Evolutionary conservation across 2,113 vertebrate species (phyloP), one percentile per base, ranked within the genome.

Genomic region (Steatornis caripensis): DNA sequence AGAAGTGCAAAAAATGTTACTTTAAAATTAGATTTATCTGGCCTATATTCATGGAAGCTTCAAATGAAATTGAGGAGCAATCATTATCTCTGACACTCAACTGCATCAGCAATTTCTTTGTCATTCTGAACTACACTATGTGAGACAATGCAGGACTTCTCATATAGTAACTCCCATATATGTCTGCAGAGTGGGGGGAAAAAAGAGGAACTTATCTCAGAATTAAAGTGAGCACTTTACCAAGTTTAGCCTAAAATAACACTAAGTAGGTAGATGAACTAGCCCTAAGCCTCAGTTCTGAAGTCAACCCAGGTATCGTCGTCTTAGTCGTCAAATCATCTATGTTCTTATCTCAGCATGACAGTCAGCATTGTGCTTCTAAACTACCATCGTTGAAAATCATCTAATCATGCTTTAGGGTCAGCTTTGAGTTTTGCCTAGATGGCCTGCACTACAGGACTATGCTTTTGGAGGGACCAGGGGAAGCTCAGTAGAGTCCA

Each of bases 341-440:
- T 19, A 19, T 0, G 3, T 57, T 54, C 20, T 20, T 45, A 60
- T 10, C 34, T 14, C 45, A 32, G 48, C 12, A 18, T 17, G 17
- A 53, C 48, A 48, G 8, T 26, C 1, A 53, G 29, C 9, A 3
- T 5, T 16, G 64, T 3, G 4, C 36, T 77, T 29, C 6, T 12
- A 34, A 36, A 17, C 46, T 20, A 4, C 11, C 11, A 5, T 10
- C 15, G 8, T 12, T 39, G 34, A 26, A 36, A 4, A 51, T 34
- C 34, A 34, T 2, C 18, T 23, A 23, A 23, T 10, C 19, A 30
- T 0, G 0, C 30, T n/a, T 41, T 4, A 55, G 51, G 51, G 51
- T 17, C 57, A 41, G 51, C 17, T 69, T 11, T 2, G 21, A 68
- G 76, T 3, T 70, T 20, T 79, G 45, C 16, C 29, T 34, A 4